Conservation (phyloP, 2,797 vertebrate species). For the Mus caroli region DNA sequence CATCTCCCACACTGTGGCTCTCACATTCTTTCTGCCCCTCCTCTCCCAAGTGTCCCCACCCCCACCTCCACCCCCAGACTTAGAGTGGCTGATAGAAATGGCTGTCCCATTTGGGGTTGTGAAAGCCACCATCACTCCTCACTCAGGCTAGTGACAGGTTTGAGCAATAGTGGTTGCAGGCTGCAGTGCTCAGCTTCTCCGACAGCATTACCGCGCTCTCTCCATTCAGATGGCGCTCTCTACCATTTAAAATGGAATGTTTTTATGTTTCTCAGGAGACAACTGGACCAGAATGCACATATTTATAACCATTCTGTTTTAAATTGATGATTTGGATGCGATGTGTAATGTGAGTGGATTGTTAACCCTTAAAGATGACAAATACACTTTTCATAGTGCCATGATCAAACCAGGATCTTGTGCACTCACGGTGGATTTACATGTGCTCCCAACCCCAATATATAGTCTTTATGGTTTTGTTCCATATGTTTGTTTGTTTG, state of each 20-base stretch:
- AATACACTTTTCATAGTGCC: neutral
- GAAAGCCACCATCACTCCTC: neutral
- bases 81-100: neutral
- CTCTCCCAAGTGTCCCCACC: neutral
- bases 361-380: neutral
- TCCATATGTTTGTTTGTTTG: neutral
- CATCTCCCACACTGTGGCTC: neutral
- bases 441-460: too few relatives aligned
- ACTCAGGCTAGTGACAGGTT: neutral
- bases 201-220: neutral
- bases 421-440: too few relatives aligned
- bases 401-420: too few relatives aligned
- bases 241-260: neutral
- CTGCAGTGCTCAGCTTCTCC: neutral
- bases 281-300: neutral
- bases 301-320: constrained; percentile 21
- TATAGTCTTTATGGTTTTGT: neutral
- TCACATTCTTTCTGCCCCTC: neutral
- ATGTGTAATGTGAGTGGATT: neutral
- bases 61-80: too few relatives aligned
- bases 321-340: constrained; percentile 27
- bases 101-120: too few relatives aligned
- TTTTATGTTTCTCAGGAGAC: neutral
- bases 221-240: too few relatives aligned
- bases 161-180: neutral